These are phyloP conservation scores for Toxonevra muliebris DNA, from an alignment of 2,888 invertebrate species.

Conservation along the genomic window DNA sequence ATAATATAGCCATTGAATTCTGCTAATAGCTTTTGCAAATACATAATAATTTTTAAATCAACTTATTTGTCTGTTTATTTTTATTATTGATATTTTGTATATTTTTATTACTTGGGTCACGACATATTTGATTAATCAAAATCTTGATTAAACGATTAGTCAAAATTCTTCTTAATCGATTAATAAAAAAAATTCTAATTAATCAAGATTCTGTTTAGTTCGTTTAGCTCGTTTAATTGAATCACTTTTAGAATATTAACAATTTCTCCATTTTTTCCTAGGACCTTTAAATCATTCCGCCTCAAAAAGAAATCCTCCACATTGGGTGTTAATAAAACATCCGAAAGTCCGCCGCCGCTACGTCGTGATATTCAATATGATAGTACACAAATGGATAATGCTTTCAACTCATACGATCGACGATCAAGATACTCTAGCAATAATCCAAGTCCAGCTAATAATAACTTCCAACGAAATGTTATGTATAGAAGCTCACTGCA, in stretches of 20 bases:
- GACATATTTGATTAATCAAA: too few relatives aligned
- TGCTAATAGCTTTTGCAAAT: background rate
- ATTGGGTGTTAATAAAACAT: conserved; percentile 64
- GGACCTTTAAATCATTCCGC: conserved; percentile 62
- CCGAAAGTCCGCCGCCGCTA: conserved; percentile 62
- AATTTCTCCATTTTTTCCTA: conserved; percentile 34
- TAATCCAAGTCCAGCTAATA: conserved; percentile 39
- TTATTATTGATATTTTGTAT: too few relatives aligned
- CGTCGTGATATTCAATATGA: conserved; percentile 45
- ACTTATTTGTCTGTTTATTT: background rate
- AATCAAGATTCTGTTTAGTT: too few relatives aligned
- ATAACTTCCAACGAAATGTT: conserved; percentile 51
- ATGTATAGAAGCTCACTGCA: conserved; percentile 59
- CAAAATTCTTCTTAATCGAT: too few relatives aligned
- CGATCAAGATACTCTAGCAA: conserved; percentile 49
- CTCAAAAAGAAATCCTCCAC: conserved; percentile 63
- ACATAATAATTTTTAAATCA: background rate
- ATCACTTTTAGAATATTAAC: background rate
- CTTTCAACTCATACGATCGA: conserved; percentile 50
- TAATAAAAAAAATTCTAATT: too few relatives aligned
- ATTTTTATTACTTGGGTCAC: too few relatives aligned
- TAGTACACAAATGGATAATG: conserved; percentile 34
- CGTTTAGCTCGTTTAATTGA: too few relatives aligned
- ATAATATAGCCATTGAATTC: background rate
- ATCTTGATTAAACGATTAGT: too few relatives aligned